Conservation (phyloP, 2,797 vertebrate genomes). For the Sandelia bainsii region DNA sequence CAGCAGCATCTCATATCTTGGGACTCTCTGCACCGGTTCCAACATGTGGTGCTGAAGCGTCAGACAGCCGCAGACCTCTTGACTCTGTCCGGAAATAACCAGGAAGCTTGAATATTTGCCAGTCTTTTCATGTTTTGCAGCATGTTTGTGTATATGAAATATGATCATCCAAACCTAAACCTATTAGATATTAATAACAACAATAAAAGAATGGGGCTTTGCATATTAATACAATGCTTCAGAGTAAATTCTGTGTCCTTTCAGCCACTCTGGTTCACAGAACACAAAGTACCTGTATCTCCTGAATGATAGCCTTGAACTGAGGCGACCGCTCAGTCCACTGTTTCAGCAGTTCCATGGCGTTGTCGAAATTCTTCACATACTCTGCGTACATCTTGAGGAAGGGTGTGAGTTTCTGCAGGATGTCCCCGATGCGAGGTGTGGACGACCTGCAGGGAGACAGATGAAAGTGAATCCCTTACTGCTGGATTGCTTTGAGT, state of each 20-base stretch:
- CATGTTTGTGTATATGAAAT: background rate
- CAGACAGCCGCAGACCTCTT: constrained; percentile 90
- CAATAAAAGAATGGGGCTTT: background rate
- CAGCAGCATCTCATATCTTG: constrained; percentile 97
- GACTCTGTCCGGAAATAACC: constrained; percentile 81
- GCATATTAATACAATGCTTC: background rate
- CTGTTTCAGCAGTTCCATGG: constrained; percentile 94
- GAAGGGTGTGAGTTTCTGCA: constrained; percentile 96
- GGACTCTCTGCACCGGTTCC: constrained; percentile 96
- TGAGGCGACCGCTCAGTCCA: constrained; percentile 93
- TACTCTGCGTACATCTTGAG: constrained; percentile 99
- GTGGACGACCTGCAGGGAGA: constrained; percentile 85
- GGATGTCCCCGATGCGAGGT: constrained; percentile 95
- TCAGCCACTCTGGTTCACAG: background rate
- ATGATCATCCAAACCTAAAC: background rate
- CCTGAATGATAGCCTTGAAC: constrained; percentile 93
- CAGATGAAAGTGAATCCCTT: background rate
- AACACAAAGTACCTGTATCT: constrained; percentile 93
- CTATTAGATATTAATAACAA: background rate
- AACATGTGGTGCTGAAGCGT: constrained; percentile 99
- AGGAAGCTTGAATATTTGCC: background rate
- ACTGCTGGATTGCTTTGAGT: background rate
- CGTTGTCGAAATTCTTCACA: constrained; percentile 95
- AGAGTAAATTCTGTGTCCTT: too few species aligned
- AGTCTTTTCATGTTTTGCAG: background rate